phyloP scores from a whole-genome alignment of 2,797 vertebrate genomes.

The Spinus olivaceus region DNA sequence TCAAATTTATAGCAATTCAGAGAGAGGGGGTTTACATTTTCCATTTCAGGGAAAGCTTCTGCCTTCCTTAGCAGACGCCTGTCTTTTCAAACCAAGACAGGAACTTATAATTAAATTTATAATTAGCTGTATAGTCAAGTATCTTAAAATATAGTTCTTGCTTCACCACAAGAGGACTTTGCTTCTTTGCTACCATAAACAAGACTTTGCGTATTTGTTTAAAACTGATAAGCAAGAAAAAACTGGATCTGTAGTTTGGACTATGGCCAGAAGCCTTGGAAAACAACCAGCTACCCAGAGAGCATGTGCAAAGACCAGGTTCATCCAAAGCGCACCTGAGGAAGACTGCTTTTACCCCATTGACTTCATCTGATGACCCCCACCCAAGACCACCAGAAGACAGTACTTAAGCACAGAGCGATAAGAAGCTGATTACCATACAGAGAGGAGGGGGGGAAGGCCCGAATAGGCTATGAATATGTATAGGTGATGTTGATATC shows the following conservation, averaged over 20 bases:
- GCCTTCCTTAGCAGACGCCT: not conserved
- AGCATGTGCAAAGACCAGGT: not conserved
- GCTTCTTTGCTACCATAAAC: not conserved
- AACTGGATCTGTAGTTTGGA: not conserved
- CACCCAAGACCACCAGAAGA: not conserved
- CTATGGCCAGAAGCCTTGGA: not conserved
- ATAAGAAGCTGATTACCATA: not conserved
- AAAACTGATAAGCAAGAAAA: not conserved
- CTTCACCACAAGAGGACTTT: not conserved
- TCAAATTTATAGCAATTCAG: not conserved
- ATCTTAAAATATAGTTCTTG: not conserved
- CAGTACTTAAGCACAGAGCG: not conserved
- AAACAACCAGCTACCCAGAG: not conserved
- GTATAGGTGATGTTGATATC: not conserved
- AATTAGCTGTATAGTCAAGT: not conserved
- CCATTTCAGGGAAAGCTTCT: not conserved
- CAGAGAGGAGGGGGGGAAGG: not conserved
- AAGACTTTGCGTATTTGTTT: not conserved
- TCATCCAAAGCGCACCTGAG: not conserved
- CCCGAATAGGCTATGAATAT: not conserved
- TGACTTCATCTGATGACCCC: not conserved
- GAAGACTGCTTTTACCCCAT: not conserved
- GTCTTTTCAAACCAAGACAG: not conserved
- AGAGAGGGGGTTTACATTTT: not conserved
- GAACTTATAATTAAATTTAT: not conserved